phyloP scores from a whole-genome alignment of 2,888 invertebrate species.

The Polyommatus iphigenia region DNA sequence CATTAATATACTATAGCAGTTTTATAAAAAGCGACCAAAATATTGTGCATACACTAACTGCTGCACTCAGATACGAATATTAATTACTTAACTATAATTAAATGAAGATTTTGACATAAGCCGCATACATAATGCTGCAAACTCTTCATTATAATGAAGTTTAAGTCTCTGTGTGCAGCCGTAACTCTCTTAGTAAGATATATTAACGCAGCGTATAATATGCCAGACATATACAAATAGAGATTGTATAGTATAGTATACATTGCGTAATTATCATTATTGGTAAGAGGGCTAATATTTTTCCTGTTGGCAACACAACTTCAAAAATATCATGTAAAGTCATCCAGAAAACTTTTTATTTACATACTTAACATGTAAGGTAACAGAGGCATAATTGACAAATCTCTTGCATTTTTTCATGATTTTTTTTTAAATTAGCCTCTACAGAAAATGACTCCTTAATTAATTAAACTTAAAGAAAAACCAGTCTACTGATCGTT shows the following conservation, averaged over 20 bases:
- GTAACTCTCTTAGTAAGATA: no score
- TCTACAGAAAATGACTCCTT: constrained; percentile 27
- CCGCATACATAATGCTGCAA: no score
- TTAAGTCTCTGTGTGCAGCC: no score
- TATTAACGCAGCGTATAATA: no score
- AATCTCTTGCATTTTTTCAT: constrained; percentile 4
- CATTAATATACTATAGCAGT: constrained; percentile 6
- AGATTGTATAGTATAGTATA: background rate
- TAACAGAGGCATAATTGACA: constrained; percentile 26
- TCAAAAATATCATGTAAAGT: constrained; percentile 16
- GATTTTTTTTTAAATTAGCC: constrained; percentile 24
- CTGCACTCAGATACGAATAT: background rate
- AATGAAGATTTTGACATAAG: no score
- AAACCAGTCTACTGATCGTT: constrained; percentile 28
- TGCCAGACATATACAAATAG: no score
- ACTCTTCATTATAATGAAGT: no score
- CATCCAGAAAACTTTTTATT: constrained; percentile 16
- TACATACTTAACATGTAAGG: constrained; percentile 23
- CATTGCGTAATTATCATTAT: background rate
- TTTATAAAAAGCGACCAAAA: constrained; percentile 15
- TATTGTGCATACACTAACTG: constrained; percentile 5
- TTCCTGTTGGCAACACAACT: constrained; percentile 28
- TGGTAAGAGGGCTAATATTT: background rate
- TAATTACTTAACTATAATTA: no score
- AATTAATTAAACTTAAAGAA: constrained; percentile 28